Evolutionary conservation across 2,797 vertebrate genomes (phyloP).

Genomic region (Manis crassicaudata): DNA sequence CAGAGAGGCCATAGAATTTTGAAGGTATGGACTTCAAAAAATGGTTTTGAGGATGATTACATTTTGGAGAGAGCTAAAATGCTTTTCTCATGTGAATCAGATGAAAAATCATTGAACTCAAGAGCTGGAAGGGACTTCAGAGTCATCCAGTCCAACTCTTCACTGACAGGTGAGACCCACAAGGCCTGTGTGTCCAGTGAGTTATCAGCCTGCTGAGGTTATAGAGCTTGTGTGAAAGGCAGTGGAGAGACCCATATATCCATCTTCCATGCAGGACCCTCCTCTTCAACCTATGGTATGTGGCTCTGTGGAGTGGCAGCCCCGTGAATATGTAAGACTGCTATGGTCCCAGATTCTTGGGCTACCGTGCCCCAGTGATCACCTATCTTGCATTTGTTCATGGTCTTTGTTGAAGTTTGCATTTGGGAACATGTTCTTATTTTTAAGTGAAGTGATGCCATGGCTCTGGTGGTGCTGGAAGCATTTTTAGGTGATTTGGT

Average conservation of each 20-base stretch:
- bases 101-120: slow-evolving; percentile 63
- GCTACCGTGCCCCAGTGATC: background rate
- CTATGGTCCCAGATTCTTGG: background rate
- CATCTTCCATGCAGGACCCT: background rate
- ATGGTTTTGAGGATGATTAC: slow-evolving; percentile 62
- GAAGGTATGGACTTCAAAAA: slow-evolving; percentile 53
- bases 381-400: background rate
- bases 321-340: background rate
- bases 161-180: background rate
- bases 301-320: background rate
- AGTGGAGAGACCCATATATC: background rate
- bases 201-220: background rate
- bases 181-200: background rate
- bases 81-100: slow-evolving; percentile 71
- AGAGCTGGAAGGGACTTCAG: slow-evolving; percentile 36
- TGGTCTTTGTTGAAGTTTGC: background rate
- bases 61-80: slow-evolving; percentile 64
- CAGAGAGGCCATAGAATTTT: slow-evolving; percentile 55
- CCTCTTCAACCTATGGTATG: background rate
- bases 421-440: background rate
- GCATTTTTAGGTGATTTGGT: background rate
- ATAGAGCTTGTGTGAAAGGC: background rate
- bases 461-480: background rate
- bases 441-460: background rate
- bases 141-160: background rate